Percentiles rank a stretch among this genome's conserved stretches.
phyloP scores from a whole-genome alignment of 1,140 invertebrate genomes.

The Ganaspis sp. region DNA sequence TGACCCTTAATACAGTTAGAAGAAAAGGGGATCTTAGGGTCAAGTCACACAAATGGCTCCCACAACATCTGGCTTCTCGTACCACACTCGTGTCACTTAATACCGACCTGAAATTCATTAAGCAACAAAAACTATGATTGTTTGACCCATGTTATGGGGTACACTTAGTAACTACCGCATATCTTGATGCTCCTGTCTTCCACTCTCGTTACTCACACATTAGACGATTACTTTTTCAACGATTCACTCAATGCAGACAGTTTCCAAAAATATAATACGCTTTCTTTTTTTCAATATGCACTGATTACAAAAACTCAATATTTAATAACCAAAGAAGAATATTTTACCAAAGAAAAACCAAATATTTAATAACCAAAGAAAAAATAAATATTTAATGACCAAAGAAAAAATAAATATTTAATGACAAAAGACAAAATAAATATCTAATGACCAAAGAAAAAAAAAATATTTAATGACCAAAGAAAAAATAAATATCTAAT shows the following conservation, averaged over 20 bases:
- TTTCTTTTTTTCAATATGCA: background rate
- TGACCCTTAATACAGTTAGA: constrained; percentile 68
- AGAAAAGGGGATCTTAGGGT: constrained; percentile 71
- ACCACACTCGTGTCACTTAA: constrained; percentile 75
- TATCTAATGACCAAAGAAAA: too few relatives aligned
- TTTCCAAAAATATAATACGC: constrained; percentile 46
- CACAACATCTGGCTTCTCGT: constrained; percentile 73
- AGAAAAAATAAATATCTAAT: too few relatives aligned
- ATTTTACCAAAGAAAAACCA: too few relatives aligned
- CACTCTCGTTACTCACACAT: constrained; percentile 49
- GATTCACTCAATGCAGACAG: constrained; percentile 33
- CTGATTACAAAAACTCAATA: too few relatives aligned
- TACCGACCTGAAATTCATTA: constrained; percentile 78
- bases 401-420: too few relatives aligned
- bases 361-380: too few relatives aligned
- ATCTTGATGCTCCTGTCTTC: constrained; percentile 57
- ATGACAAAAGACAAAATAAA: too few relatives aligned
- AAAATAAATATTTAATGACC: too few relatives aligned
- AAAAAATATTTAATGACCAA: too few relatives aligned
- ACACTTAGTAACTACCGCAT: constrained; percentile 69
- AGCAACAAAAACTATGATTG: constrained; percentile 76
- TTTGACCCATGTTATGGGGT: constrained; percentile 65
- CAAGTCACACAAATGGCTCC: constrained; percentile 75
- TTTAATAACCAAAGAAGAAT: too few relatives aligned
- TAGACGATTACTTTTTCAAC: constrained; percentile 21